Base-by-base conservation (phyloP, 1,140 invertebrate genomes). In the Drosophila pseudoananassae region DNA sequence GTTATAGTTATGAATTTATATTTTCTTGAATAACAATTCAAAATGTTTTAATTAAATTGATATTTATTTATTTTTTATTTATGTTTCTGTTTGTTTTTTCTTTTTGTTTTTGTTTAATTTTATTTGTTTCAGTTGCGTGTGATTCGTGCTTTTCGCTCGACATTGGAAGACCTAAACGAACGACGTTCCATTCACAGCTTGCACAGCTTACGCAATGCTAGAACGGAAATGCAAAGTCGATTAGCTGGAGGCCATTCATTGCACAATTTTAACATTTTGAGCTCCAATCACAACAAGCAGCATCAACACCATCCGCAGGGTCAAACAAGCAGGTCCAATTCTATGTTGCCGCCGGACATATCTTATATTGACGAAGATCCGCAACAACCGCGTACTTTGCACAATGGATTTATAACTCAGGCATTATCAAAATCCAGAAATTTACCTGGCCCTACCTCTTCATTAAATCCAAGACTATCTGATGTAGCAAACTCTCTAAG, bases 111-210 rank as follows among this genome's bases (percentile, higher is more conserved):
- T 91, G 83, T 91, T 76, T 77, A 89, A 90, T 93, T 93, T 94
- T 92, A 95, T 94, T 94, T 94, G 96, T 97, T 97, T 94, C 97
- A 99, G 98, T 96, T 99, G 94, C 97, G 99, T 94, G 99, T 99
- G 94, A 98, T 99, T 94, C 97, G 98, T 94, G 99, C 98, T 92
- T 99, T 99, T 97, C 99, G 98, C 94, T 99, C 98, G 92, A 99
- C 97, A 92, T 94, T 99, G 94, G 99, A 99, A 95, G 99, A 99
- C 94, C 95, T 99, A 94, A 98, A 99, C 94, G 99, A 99, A 94
- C 96, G 98, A 92, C 96, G 98, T 93, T 98, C 98, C 93, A 95
- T 98, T 93, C 98, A 98, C 96, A 98, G 97, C 95, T 96, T 97
- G 94, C 97, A 98, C 94, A 98, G 97, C 93, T 96, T 98, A 93